A percentile compares a stretch with the other conserved stretches of the same genome.
These are phyloP conservation scores for Mycetomoellerius zeteki DNA, from an alignment of 1,140 invertebrate genomes.

Conservation along the genomic window DNA sequence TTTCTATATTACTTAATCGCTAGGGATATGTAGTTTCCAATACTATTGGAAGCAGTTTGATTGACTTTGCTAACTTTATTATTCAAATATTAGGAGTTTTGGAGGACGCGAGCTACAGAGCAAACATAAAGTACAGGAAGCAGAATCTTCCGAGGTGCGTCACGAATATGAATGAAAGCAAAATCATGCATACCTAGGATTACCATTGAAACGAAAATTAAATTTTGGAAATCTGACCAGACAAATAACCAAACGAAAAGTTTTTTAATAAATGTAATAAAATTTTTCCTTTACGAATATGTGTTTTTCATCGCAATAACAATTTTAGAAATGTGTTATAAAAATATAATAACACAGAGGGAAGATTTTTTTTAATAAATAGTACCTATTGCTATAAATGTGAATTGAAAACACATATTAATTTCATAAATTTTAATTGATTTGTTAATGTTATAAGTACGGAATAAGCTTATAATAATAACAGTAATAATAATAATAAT, in stretches of 20 bases:
- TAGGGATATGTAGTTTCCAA: not conserved
- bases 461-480: not conserved
- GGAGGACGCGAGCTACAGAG: not conserved
- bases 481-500: not conserved
- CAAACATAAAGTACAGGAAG: slow-evolving; percentile 10
- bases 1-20: slow-evolving; percentile 30
- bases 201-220: slow-evolving; percentile 7
- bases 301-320: not conserved
- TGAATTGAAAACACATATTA: not conserved
- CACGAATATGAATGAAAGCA: not conserved
- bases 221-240: not conserved
- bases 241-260: not conserved
- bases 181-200: not conserved
- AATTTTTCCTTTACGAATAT: not conserved
- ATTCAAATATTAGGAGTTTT: slow-evolving; percentile 30
- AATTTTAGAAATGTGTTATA: not conserved
- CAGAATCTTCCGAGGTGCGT: slow-evolving; percentile 9
- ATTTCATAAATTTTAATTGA: not conserved
- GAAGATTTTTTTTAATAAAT: not conserved
- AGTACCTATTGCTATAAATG: not conserved
- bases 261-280: not conserved
- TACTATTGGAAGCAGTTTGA: slow-evolving; percentile 26
- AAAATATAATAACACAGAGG: not conserved
- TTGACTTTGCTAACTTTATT: slow-evolving; percentile 44
- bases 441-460: slow-evolving; percentile 7